phyloP scores from a whole-genome alignment of 2,888 invertebrate genomes.

The Automeris io region DNA sequence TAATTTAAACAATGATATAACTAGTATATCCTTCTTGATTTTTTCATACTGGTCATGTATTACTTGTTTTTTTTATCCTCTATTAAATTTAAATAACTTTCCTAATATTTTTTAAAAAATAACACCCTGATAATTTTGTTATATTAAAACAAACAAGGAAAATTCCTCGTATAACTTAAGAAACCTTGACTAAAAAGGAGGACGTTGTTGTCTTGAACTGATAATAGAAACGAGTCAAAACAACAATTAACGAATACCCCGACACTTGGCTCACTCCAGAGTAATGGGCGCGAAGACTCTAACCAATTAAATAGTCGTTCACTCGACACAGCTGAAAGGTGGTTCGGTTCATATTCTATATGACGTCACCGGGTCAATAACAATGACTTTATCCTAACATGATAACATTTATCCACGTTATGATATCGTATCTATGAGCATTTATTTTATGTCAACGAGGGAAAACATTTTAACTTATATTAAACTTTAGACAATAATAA shows the following conservation, averaged over 20 bases:
- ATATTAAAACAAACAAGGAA: no score
- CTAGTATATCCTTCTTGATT: no score
- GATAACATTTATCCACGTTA: background rate
- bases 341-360: slow-evolving; percentile 15
- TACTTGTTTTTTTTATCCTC: no score
- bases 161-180: no score
- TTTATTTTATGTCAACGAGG: background rate
- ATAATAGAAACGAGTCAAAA: slow-evolving; percentile 45
- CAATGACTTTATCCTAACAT: background rate
- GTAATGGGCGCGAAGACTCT: slow-evolving; percentile 52
- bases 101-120: no score
- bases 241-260: slow-evolving; percentile 58
- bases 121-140: no score
- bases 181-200: slow-evolving; percentile 13
- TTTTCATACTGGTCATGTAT: no score
- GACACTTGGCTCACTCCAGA: slow-evolving; percentile 48
- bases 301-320: slow-evolving; percentile 53
- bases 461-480: no score
- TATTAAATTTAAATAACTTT: no score
- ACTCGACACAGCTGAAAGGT: slow-evolving; percentile 29
- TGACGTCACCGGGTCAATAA: slow-evolving; percentile 25
- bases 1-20: no score
- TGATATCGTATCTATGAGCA: background rate
- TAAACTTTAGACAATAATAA: no score
- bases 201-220: slow-evolving; percentile 23